Percentiles rank a stretch among this genome's conserved stretches.
These are phyloP conservation scores for Limnodromus scolopaceus DNA, from an alignment of 2,797 vertebrate species.

Conservation along the genomic window DNA sequence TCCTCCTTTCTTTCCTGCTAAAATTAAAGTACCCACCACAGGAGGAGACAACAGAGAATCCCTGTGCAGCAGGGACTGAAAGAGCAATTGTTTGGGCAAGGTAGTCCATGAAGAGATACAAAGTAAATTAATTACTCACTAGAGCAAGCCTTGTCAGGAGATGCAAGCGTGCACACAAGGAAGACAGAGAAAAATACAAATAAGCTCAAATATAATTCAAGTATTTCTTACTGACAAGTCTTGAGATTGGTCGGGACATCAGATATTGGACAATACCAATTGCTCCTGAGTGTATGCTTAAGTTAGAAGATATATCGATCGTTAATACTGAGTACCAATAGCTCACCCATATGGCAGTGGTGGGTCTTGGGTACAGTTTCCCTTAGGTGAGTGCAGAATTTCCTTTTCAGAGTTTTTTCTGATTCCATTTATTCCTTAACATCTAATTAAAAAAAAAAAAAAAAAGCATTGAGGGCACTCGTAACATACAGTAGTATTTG, in stretches of 20 bases:
- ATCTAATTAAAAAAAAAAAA: background rate
- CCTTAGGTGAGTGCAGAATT: background rate
- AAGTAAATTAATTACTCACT: background rate
- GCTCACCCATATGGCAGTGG: background rate
- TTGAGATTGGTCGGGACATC: background rate
- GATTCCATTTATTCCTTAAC: background rate
- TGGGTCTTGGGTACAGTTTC: fast-evolving
- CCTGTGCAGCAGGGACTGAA: background rate
- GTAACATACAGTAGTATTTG: background rate
- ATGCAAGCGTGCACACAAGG: background rate
- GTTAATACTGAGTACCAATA: background rate
- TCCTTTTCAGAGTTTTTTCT: background rate
- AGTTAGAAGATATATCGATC: background rate
- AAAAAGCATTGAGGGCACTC: fast-evolving
- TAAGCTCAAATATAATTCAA: background rate
- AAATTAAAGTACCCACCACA: background rate
- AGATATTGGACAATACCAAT: background rate
- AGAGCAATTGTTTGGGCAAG: background rate
- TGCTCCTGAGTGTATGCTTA: background rate
- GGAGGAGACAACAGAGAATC: background rate
- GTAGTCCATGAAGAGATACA: background rate
- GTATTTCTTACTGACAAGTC: background rate
- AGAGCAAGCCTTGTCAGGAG: background rate
- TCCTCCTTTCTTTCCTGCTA: background rate
- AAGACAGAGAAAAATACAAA: background rate